Conservation (phyloP, 2,888 invertebrate genomes). For the Volucella zonaria region DNA sequence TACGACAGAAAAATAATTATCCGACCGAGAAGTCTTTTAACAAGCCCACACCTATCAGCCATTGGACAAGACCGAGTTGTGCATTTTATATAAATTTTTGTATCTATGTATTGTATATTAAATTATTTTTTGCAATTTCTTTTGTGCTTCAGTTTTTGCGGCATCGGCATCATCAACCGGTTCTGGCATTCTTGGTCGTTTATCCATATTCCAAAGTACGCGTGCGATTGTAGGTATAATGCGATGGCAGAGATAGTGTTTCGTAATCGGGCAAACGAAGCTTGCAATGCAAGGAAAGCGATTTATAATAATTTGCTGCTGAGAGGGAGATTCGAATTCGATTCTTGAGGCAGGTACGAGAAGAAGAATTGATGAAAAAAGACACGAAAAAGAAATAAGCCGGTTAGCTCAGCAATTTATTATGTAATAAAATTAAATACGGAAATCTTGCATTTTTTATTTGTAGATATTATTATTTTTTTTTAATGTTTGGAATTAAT, state of each 20-base stretch:
- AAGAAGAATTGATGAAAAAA: too few relatives aligned
- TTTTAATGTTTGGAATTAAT: neutral
- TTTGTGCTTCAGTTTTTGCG: conserved; percentile 24
- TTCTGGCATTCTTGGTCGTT: neutral
- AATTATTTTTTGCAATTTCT: conserved; percentile 13
- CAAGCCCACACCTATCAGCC: too few relatives aligned
- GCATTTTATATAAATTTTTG: too few relatives aligned
- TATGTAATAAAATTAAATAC: conserved; percentile 30
- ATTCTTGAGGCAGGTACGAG: conserved; percentile 46
- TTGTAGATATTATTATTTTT: neutral
- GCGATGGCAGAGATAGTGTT: conserved; percentile 15
- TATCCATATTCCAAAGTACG: neutral
- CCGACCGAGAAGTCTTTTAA: too few relatives aligned
- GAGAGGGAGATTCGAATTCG: conserved; percentile 3
- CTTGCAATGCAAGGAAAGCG: neutral
- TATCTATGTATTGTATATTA: too few relatives aligned
- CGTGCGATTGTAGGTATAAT: neutral
- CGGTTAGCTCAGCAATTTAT: conserved; percentile 34
- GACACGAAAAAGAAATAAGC: conserved; percentile 2
- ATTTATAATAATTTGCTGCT: neutral
- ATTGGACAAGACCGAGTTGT: too few relatives aligned
- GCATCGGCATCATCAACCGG: conserved; percentile 36
- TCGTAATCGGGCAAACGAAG: conserved; percentile 19
- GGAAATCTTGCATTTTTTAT: neutral
- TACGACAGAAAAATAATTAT: too few relatives aligned